Base-by-base conservation (phyloP, 1,140 invertebrate genomes). In the Micrasema longulum region DNA sequence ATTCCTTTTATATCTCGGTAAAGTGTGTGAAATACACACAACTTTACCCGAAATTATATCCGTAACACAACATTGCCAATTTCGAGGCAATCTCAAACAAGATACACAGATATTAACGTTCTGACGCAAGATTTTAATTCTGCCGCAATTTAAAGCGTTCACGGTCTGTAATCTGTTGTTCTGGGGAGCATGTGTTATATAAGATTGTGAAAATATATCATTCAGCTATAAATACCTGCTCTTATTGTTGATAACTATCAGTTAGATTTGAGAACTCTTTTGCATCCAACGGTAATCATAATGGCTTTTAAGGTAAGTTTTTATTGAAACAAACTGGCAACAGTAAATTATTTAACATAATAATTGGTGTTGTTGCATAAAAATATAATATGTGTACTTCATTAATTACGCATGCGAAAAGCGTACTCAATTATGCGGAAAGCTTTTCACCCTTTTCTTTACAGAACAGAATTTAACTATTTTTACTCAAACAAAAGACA, bases 261-360 rank as follows among this genome's bases (percentile, higher is more conserved):
- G 16, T 60, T 2, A 12, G 14, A 1, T 22, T 38, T 60, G n/a
- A 12, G n/a, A 60, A 41, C 0, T 60, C 35, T 18, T 20, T 10
- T 35, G 22, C 35, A 41, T 31, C 26, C 36, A 20, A 38, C 10
- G 41, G 16, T 7, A 9, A 12, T 7, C 14, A 22, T 16, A 16
- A 60, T 60, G 55, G 55, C 35, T 41, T 22, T 60, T 41, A 60
- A 60, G 36, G 55, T 60, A 60, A 60, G 55, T 31, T n/a, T 0
- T 22, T n/a, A n/a, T n/a, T n/a, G n/a, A n/a, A n/a, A n/a, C n/a
- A n/a, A n/a, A n/a, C n/a, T n/a, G n/a, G n/a, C n/a, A n/a, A n/a
- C n/a, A n/a, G n/a, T n/a, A n/a, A n/a, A n/a, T n/a, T n/a, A n/a
- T n/a, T n/a, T n/a, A n/a, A n/a, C n/a, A n/a, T n/a, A n/a, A n/a